Evolutionary conservation across 1,140 invertebrate genomes (phyloP).

Genomic region (Ganaspis sp.): DNA sequence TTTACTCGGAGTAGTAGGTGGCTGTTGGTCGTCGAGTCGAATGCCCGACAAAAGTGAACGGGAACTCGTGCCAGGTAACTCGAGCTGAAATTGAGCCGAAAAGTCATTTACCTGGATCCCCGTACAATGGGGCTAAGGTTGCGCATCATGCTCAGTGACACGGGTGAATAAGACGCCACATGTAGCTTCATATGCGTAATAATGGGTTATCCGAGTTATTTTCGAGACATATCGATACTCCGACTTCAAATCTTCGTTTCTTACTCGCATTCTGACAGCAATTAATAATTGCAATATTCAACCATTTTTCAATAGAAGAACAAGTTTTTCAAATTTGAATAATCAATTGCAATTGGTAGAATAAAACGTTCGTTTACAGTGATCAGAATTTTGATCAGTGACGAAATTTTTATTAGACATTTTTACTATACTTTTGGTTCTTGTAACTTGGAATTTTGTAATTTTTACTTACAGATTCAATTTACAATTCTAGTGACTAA

Average conservation of each 20-base stretch:
- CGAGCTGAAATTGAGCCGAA: slow-evolving; percentile 26
- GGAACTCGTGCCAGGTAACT: slow-evolving; percentile 23
- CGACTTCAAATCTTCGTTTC: background rate
- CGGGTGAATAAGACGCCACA: slow-evolving; percentile 12
- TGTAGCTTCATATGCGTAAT: background rate
- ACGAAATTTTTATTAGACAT: too few species aligned
- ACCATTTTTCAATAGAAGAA: too few species aligned
- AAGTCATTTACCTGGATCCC: slow-evolving; percentile 31
- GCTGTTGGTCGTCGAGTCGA: background rate
- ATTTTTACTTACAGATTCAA: too few species aligned
- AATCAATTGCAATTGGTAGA: too few species aligned
- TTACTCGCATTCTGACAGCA: background rate
- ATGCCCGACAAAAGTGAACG: slow-evolving; percentile 26
- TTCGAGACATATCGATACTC: background rate
- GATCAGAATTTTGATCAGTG: too few species aligned
- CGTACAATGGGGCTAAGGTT: slow-evolving; percentile 27
- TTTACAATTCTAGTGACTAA: too few species aligned
- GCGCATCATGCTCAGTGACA: slow-evolving; percentile 4
- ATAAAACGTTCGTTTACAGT: too few species aligned
- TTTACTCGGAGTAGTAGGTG: background rate
- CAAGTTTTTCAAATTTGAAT: too few species aligned
- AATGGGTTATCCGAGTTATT: background rate
- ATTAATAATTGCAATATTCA: background rate
- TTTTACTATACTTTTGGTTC: too few species aligned
- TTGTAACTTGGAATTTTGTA: too few species aligned